phyloP scores from a whole-genome alignment of 2,113 vertebrate genomes.

The Mesoclemmys tuberculata region DNA sequence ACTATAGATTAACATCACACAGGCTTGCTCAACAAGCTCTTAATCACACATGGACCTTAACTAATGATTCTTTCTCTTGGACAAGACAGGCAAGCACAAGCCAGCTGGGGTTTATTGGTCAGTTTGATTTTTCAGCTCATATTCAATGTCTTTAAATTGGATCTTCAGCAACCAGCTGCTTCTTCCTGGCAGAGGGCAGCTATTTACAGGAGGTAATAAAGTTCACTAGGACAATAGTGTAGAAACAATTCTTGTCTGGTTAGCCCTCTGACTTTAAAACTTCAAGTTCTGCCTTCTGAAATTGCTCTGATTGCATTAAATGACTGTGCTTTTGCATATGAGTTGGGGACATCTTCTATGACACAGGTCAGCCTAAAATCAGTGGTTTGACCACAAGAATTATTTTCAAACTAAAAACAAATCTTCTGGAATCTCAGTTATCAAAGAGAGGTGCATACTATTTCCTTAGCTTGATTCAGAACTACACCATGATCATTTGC shows the following conservation, averaged over 20 bases:
- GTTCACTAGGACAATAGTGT: not conserved
- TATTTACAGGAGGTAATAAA: not conserved
- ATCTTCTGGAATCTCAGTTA: not conserved
- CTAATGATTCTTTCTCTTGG: not conserved
- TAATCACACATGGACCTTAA: not conserved
- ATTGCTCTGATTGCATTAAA: not conserved
- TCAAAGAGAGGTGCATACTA: not conserved
- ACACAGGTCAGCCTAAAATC: not conserved
- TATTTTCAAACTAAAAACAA: not conserved
- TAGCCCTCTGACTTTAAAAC: not conserved
- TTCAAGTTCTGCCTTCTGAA: not conserved
- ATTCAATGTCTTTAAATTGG: not conserved
- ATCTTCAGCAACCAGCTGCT: not conserved
- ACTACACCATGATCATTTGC: rapidly evolving
- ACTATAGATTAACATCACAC: not conserved
- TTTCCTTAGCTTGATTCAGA: not conserved
- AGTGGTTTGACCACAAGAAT: not conserved
- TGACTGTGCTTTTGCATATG: not conserved
- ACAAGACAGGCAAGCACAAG: not conserved
- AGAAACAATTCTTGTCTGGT: not conserved
- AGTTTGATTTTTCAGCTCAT: not conserved
- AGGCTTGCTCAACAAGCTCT: not conserved
- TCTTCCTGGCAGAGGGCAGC: rapidly evolving
- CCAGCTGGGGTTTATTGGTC: not conserved
- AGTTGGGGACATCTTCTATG: not conserved